Base-by-base conservation (phyloP, 2,888 invertebrate genomes). In the Lasioglossum pauxillum region DNA sequence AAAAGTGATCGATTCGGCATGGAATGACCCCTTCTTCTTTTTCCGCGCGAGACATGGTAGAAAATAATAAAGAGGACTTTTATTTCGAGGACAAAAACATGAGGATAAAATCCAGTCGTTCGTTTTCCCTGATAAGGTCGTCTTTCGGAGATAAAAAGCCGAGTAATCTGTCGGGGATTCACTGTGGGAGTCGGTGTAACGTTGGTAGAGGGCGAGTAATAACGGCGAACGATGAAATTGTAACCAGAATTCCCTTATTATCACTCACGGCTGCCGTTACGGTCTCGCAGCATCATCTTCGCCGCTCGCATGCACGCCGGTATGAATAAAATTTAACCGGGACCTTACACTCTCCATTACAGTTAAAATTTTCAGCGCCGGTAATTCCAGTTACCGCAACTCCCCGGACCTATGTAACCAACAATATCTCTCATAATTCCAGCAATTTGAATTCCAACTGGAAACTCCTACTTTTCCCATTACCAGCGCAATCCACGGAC, bases 391-490 rank as follows among this genome's bases (percentile, higher is more conserved):
- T 53, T 74, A 35, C 74, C 35, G 35, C 49, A 74, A 74, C 49
- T 74, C n/a, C 31, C 49, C 12, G 35, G 35, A 27, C 46, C 49
- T 49, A 23, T 74, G 49, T 74, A 53, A 49, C 49, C 74, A 74
- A 74, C 74, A 74, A 74, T 74, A 74, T 74, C 49, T 74, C 74
- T 74, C 49, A 53, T 74, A 74, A 74, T 74, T 74, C 74, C 74
- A 49, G 49, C 74, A 74, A 74, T 74, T 53, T 74, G 74, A 74
- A 74, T 74, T 74, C 53, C 35, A 53, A 74, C 35, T 49, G 35
- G 74, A 74, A 74, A 74, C 74, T 74, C 74, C 74, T 74, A 53
- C 74, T 74, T 49, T 74, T 53, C 74, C 74, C 74, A 53, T 74
- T 74, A 53, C 71, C n/a, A n/a, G n/a, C 41, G 71, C 71, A 71